phyloP scores from a whole-genome alignment of 1,140 invertebrate species.

The Oscheius sp. region DNA sequence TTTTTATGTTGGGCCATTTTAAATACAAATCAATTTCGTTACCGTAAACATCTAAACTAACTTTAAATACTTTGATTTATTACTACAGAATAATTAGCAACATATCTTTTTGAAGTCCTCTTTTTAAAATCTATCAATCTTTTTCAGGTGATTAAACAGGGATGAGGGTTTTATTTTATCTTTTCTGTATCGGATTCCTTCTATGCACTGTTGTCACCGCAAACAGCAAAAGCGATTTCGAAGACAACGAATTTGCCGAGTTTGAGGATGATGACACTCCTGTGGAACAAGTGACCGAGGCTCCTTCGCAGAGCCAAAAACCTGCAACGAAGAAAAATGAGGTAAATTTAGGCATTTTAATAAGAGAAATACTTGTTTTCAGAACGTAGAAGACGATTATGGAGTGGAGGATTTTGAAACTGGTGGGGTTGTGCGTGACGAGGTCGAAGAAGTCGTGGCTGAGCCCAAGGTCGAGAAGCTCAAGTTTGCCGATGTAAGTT shows the following conservation, averaged over 20 bases:
- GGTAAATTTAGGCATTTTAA: constrained; percentile 2
- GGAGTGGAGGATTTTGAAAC: constrained; percentile 24
- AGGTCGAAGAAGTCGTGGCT: constrained; percentile 42
- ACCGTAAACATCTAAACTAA: no score
- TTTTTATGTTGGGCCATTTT: no score
- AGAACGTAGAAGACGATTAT: constrained; percentile 43
- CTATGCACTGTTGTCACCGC: no score
- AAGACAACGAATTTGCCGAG: constrained; percentile 92
- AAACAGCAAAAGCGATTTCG: constrained; percentile 48
- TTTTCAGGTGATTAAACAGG: not conserved
- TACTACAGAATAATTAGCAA: no score
- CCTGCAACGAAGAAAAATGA: no score
- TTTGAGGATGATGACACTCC: constrained; percentile 70
- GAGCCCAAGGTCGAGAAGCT: constrained; percentile 63
- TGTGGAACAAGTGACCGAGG: not conserved
- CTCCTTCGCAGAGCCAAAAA: not conserved
- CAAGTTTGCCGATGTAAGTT: constrained; percentile 78
- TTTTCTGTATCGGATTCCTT: not conserved
- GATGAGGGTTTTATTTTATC: not conserved
- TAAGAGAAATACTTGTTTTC: constrained; percentile 9
- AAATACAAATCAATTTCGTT: no score
- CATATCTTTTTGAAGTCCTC: not conserved
- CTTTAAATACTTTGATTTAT: no score
- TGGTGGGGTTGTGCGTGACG: constrained; percentile 70
- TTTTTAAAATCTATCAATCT: no score